Base-by-base conservation (phyloP, 2,888 invertebrate species). In the Ectropis crepuscularia region DNA sequence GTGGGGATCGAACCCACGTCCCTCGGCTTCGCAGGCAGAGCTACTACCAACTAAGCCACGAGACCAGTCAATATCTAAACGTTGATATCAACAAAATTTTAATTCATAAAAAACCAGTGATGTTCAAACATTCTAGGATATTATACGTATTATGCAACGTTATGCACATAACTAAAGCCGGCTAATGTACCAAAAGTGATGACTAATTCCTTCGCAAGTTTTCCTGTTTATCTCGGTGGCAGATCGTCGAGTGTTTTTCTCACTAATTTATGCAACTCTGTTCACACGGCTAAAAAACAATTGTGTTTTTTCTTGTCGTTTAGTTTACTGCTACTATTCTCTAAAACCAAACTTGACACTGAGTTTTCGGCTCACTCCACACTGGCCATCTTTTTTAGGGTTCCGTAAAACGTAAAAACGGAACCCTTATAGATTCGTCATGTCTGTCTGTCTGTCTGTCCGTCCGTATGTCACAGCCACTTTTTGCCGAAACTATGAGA, bases 161-260 rank as follows among this genome's bases (percentile, higher is more conserved):
- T 49, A 67, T 46, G 53, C 53, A 61, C 11, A 42, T 57, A 50
- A 51, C 45, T 12, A 16, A 55, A 47, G 6, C 28, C n/a, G 11
- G 9, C 16, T 28, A 53, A 53, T 43, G 5, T 11, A 47, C 47
- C 49, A 36, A 58, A 49, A 55, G 43, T 59, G 55, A 69, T 70
- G 70, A 70, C 61, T 67, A 67, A 69, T 67, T 65, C 58, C 42
- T 46, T 16, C 42, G 11, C 10, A 46, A 28, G 28, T 69, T 70
- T 69, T 67, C 69, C 67, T 69, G 64, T 67, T 67, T 67, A 63
- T 58, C 51, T 50, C 55, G 43, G 36, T 4, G 16, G 43, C 10
- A 16, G 28, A 58, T 55, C 43, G 46, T 41, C 39, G 59, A 50
- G 43, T 60, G 45, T 63, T 60, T 63, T 60, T 67, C 62, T 42